phyloP scores from a whole-genome alignment of 2,888 invertebrate species.

The Mellilla xanthometata region DNA sequence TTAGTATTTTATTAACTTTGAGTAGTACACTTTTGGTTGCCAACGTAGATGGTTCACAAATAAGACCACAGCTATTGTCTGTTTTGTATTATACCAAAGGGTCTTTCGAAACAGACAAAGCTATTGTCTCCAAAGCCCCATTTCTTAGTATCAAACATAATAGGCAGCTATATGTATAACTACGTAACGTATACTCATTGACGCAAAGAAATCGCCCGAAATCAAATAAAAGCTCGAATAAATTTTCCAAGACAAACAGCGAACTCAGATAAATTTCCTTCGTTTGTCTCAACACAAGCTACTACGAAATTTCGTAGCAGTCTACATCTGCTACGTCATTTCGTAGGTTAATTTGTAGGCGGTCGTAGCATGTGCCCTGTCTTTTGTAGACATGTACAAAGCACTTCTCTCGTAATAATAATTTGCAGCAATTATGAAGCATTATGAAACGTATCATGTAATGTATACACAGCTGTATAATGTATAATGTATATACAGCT shows the following conservation, averaged over 20 bases:
- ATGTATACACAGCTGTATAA: background rate
- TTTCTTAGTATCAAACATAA: no score
- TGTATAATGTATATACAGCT: background rate
- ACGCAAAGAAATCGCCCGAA: background rate
- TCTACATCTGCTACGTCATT: conserved; percentile 3
- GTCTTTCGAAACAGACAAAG: no score
- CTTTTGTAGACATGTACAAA: conserved; percentile 15
- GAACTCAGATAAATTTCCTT: conserved; percentile 4
- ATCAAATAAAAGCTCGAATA: conserved; percentile 3
- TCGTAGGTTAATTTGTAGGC: conserved; percentile 11
- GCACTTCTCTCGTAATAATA: conserved; percentile 11
- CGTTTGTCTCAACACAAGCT: conserved; percentile 6
- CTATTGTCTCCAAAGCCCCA: no score
- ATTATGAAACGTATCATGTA: conserved; percentile 1
- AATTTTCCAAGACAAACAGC: conserved; percentile 3
- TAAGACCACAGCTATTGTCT: no score
- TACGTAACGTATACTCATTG: background rate
- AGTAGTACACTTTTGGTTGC: no score
- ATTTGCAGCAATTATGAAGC: conserved; percentile 12
- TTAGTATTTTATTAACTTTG: no score
- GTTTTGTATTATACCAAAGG: no score
- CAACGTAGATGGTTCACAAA: no score
- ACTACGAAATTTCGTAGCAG: background rate
- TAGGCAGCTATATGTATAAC: background rate
- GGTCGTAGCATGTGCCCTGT: conserved; percentile 13